Base-by-base conservation (phyloP, 1,140 invertebrate genomes). In the Plutomurus gul region DNA sequence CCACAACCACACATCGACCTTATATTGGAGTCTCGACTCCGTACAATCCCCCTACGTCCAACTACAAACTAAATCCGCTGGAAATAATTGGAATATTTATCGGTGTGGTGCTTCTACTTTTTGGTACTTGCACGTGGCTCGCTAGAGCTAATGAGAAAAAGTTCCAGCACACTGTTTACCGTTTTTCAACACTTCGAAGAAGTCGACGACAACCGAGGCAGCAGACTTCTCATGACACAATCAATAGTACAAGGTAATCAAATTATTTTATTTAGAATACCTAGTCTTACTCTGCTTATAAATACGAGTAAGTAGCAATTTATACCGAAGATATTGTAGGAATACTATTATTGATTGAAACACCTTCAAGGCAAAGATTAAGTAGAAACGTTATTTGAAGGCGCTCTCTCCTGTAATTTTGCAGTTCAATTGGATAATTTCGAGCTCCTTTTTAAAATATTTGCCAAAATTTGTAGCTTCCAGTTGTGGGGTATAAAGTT, bases 81-180 rank as follows among this genome's bases (percentile, higher is more conserved):
- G 43, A 75, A 74, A 39, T 79, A 4, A 75, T 79, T 30, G 33
- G 72, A 1, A 79, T 79, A 7, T 79, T 79, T 51, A 51, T 72
- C 16, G 78, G 49, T 13, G 78, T 79, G 1, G 72, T 75, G 8
- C 56, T 79, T 10, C 37, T 79, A 30, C 18, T 79, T 36, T 79
- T 79, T 76, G 78, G 72, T n/a, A 51, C 51, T 4, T 79, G 78
- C 56, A 79, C 78, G 8, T 79, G 73, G 72, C 73, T 79, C 10
- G 78, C 78, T 7, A 75, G 72, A 33, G 73, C 78, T 16, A 79
- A 79, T 27, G 78, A 79, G 56, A 79, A 79, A 71, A 75, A 79
- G 33, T 79, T 79, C 33, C 78, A 79, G 27, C 78, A 79, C 22
- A 79, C 78, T 3, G 74, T 79, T 16, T 79, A 79, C 51, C 46